A percentile compares a stretch with the other conserved stretches of the same genome.
Conservation (phyloP, 1,140 invertebrate species). For the Aricia agestis region DNA sequence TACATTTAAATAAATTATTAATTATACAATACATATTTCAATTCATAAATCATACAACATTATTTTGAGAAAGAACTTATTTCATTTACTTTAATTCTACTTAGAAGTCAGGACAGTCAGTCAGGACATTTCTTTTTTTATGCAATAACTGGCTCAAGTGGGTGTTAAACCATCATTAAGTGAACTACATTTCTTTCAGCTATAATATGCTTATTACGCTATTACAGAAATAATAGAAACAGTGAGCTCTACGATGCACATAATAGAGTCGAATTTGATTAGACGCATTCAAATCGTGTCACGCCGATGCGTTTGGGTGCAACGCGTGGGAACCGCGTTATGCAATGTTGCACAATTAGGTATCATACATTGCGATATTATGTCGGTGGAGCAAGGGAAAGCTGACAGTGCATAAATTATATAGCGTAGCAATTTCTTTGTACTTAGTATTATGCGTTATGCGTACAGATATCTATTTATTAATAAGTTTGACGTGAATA, state of each 20-base stretch:
- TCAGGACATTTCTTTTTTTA: background rate
- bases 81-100: too few species aligned
- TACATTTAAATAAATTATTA: too few species aligned
- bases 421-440: background rate
- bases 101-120: too few species aligned
- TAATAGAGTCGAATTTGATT: slow-evolving; percentile 4
- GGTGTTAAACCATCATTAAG: background rate
- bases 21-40: too few species aligned
- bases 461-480: too few species aligned
- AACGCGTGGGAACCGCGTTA: slow-evolving; percentile 36
- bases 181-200: slow-evolving; percentile 10
- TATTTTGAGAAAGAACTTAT: too few species aligned
- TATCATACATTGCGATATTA: slow-evolving; percentile 21
- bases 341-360: slow-evolving; percentile 35
- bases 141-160: background rate
- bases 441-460: background rate
- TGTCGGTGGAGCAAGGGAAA: slow-evolving; percentile 4
- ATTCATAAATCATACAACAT: too few species aligned
- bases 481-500: too few species aligned
- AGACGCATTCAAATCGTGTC: slow-evolving; percentile 14
- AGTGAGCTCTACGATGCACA: background rate
- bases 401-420: slow-evolving; percentile 3
- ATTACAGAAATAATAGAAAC: background rate
- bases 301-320: slow-evolving; percentile 34
- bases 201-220: slow-evolving; percentile 8